Base-by-base conservation (phyloP, 2,888 invertebrate genomes). In the Cerceris ruficornis region DNA sequence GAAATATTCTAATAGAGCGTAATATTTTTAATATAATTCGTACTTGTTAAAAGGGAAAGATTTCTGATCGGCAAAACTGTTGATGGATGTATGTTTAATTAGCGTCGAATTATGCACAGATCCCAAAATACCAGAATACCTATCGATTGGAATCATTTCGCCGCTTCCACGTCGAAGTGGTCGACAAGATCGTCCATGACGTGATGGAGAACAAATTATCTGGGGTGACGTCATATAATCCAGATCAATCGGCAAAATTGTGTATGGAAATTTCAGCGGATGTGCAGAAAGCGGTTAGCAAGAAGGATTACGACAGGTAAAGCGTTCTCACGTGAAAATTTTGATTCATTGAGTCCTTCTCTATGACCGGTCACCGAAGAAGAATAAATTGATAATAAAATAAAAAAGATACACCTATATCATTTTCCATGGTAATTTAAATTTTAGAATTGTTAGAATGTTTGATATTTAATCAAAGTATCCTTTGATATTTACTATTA, bases 301-400 rank as follows among this genome's bases (percentile, higher is more conserved):
- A 69, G 60, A 82, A 64, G 62, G 80, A 85, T 78, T 85, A 79
- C 69, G 87, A 87, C 42, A 83, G 87, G 86, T 87, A 75, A 64
- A 1, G 17, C 46, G 5, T 52, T 13, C 1, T 1, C 1, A 2
- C 14, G 2, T 52, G n/a, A n/a, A n/a, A 11, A 7, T n/a, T 1
- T 46, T 46, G 1, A 46, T 46, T 11, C 1, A 11, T 46, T 6
- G 5, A 6, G 8, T 11, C 9, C 9, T 8, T 46, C 46, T 11
- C 11, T 6, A 11, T 46, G 46, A 4, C 5, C 28, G 28, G 28
- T 46, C 46, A n/a, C 50, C 6, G n/a, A 5, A 1, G 9, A 50
- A 50, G 2, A n/a, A 50, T 11, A 50, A 5, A n/a, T n/a, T 2
- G 6, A 7, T n/a, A n/a, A n/a, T n/a, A 46, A 46, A 11, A 46